phyloP scores from a whole-genome alignment of 2,888 invertebrate species.

The Aleiodes testaceus region DNA sequence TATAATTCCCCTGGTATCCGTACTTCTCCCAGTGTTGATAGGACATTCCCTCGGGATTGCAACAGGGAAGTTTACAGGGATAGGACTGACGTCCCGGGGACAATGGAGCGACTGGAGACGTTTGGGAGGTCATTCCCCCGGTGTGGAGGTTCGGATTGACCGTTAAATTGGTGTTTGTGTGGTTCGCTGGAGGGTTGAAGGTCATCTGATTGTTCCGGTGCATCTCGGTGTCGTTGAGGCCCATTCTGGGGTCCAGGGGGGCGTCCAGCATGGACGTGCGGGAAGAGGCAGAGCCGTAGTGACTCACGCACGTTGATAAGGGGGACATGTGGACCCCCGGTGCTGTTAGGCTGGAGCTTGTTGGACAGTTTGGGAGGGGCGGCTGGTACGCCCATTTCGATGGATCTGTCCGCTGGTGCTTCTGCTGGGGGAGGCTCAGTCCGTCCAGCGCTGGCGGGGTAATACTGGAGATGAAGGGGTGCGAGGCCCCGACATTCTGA shows the following conservation, averaged over 20 bases:
- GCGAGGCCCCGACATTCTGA: slow-evolving; percentile 63
- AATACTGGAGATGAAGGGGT: slow-evolving; percentile 60
- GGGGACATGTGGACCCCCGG: slow-evolving; percentile 59
- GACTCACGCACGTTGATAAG: slow-evolving; percentile 59
- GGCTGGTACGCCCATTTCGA: slow-evolving; percentile 37
- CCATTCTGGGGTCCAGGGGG: slow-evolving; percentile 57
- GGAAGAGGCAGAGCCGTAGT: slow-evolving; percentile 57
- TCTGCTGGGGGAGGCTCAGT: slow-evolving; percentile 55
- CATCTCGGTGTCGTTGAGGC: slow-evolving; percentile 57
- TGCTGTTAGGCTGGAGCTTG: slow-evolving; percentile 52
- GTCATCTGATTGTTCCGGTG: slow-evolving; percentile 61
- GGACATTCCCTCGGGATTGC: slow-evolving; percentile 59
- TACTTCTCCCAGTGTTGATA: slow-evolving; percentile 67
- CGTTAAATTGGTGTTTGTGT: slow-evolving; percentile 48
- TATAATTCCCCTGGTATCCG: slow-evolving; percentile 62
- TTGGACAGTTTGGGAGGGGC: slow-evolving; percentile 51
- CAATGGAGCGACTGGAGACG: slow-evolving; percentile 49
- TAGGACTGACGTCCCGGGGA: slow-evolving; percentile 54
- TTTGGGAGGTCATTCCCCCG: slow-evolving; percentile 44
- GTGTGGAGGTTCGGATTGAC: slow-evolving; percentile 5
- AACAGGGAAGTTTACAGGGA: slow-evolving; percentile 67
- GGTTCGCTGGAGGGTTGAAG: slow-evolving; percentile 56
- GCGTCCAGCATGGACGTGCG: slow-evolving; percentile 62
- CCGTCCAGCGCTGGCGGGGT: slow-evolving; percentile 59
- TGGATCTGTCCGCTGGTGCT: slow-evolving; percentile 56